A percentile compares a stretch with the other conserved stretches of the same genome.
phyloP scores from a whole-genome alignment of 2,797 vertebrate species.

The Sitta carolinensis region DNA sequence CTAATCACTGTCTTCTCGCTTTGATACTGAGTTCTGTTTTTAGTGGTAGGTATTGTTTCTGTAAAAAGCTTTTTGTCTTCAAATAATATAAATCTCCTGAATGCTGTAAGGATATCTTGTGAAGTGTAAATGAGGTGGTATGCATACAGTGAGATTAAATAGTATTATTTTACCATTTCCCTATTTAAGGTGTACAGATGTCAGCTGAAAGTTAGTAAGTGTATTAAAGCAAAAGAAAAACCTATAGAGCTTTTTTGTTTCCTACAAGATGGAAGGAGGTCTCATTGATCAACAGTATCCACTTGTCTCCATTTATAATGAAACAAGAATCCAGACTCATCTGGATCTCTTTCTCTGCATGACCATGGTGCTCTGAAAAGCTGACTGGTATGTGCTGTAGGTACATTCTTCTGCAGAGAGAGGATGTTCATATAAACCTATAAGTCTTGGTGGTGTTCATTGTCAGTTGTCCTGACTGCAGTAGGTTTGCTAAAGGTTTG shows the following conservation, averaged over 20 bases:
- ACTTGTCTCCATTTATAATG: not conserved
- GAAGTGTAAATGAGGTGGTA: not conserved
- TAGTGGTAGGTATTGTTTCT: not conserved
- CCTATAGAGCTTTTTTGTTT: not conserved
- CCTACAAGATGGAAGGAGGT: not conserved
- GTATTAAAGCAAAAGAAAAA: not conserved
- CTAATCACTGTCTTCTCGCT: not conserved
- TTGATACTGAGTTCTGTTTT: not conserved
- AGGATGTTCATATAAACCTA: fast-evolving
- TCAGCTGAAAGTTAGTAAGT: not conserved
- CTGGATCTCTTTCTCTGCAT: not conserved
- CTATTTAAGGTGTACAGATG: not conserved
- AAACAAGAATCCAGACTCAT: not conserved
- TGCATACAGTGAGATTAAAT: not conserved
- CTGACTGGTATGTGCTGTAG: not conserved
- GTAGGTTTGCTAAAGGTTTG: not conserved
- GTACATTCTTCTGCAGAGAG: not conserved
- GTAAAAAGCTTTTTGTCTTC: not conserved
- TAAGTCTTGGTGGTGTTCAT: not conserved
- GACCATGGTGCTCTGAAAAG: not conserved
- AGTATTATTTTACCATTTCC: not conserved
- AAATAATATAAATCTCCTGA: not conserved
- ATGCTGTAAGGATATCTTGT: not conserved
- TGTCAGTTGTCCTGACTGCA: not conserved
- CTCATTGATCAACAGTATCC: not conserved